Conservation (phyloP, 2,113 vertebrate species). For the Cyprinodon variegatus region DNA sequence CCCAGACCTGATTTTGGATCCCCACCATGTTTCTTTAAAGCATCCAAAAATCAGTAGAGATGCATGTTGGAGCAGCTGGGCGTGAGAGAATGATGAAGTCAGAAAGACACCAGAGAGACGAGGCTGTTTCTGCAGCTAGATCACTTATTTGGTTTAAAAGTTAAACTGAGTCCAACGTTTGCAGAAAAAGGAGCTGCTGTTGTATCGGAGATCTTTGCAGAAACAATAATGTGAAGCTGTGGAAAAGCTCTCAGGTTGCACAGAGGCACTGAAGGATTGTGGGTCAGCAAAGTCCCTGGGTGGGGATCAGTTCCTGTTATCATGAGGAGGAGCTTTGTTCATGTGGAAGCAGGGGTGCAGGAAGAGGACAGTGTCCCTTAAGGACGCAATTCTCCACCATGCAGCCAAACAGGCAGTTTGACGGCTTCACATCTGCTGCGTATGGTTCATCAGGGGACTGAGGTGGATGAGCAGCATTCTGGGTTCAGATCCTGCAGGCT, state of each 20-base stretch:
- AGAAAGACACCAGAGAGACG: too few relatives aligned
- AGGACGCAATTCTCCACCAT: constrained; percentile 12
- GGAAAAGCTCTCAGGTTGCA: constrained; percentile 19
- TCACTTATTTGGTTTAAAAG: neutral
- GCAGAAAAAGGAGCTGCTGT: constrained; percentile 4
- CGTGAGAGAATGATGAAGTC: too few relatives aligned
- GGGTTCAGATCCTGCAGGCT: neutral
- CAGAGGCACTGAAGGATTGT: constrained; percentile 12
- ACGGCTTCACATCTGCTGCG: constrained; percentile 5
- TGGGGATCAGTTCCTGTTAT: constrained; percentile 19
- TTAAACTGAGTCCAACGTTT: too few relatives aligned
- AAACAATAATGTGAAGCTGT: constrained; percentile 1
- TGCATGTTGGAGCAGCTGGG: neutral
- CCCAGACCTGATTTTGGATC: neutral
- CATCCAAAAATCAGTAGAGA: neutral
- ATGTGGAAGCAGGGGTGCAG: neutral
- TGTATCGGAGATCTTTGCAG: constrained; percentile 3
- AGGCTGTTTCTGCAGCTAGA: neutral
- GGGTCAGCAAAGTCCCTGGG: constrained; percentile 30
- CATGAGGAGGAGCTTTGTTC: constrained; percentile 15
- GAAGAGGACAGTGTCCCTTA: neutral
- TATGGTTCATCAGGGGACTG: constrained; percentile 4
- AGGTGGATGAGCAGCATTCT: constrained; percentile 19
- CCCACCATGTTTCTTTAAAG: too few relatives aligned
- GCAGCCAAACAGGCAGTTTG: constrained; percentile 10